Evolutionary conservation across 2,113 vertebrate genomes (phyloP).

Genomic region (Polypterus bichir): DNA sequence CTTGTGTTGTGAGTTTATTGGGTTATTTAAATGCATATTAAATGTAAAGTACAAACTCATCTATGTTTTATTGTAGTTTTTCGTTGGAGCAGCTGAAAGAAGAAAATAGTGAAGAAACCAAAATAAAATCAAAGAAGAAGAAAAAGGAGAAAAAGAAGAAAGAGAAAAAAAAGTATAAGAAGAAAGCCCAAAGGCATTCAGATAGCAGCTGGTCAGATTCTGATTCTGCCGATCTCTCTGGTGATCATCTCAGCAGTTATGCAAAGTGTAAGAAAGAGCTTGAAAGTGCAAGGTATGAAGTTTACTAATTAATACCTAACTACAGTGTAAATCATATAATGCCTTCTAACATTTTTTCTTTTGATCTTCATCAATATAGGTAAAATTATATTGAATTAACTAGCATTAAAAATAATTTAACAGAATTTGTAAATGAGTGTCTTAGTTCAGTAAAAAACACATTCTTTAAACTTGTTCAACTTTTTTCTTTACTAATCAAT

Average conservation of each 20-base stretch:
- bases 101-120: conserved; percentile 29
- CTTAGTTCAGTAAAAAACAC: too few relatives aligned
- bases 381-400: too few relatives aligned
- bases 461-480: too few relatives aligned
- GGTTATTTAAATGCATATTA: too few relatives aligned
- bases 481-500: too few relatives aligned
- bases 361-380: too few relatives aligned
- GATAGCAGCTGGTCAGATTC: conserved; percentile 43
- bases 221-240: conserved; percentile 37
- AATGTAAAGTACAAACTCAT: background rate
- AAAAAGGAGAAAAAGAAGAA: conserved; percentile 59
- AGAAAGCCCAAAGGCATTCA: conserved; percentile 33
- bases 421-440: too few relatives aligned
- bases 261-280: conserved; percentile 8
- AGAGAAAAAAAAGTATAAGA: conserved; percentile 61
- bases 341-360: too few relatives aligned
- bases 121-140: conserved; percentile 42
- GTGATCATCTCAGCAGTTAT: conserved; percentile 31
- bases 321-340: too few relatives aligned
- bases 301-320: background rate
- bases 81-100: conserved; percentile 17
- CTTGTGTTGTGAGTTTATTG: too few relatives aligned
- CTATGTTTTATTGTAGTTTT: background rate
- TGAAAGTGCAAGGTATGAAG: conserved; percentile 27
- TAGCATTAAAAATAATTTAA: too few relatives aligned